A percentile compares a stretch with the other conserved stretches of the same genome.
These are phyloP conservation scores for Perodicticus potto DNA, from an alignment of 2,797 vertebrate genomes.

Conservation along the genomic window DNA sequence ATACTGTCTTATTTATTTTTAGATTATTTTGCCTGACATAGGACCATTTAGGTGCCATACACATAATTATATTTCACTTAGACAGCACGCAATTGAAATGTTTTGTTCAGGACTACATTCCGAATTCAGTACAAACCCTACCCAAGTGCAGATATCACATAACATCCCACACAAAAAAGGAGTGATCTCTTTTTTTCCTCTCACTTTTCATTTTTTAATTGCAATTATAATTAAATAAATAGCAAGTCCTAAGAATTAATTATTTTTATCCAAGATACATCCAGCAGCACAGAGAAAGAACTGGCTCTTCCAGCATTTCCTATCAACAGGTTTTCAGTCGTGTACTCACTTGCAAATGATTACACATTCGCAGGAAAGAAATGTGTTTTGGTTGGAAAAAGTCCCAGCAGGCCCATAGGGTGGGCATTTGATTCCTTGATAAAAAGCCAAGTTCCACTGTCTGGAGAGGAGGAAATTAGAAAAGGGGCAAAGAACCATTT, in stretches of 20 bases:
- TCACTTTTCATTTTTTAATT: constrained; percentile 39
- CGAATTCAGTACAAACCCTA: not conserved
- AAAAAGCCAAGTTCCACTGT: constrained; percentile 78
- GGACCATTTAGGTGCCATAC: not conserved
- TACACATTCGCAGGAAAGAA: constrained; percentile 77
- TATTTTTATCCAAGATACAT: constrained; percentile 2
- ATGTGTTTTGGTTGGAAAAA: constrained; percentile 82
- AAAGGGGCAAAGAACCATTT: constrained; percentile 57
- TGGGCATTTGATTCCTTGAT: constrained; percentile 81
- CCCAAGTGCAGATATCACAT: not conserved
- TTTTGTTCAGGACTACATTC: not conserved
- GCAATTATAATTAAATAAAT: constrained; percentile 64
- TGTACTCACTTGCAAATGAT: constrained; percentile 82
- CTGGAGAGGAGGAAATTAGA: constrained; percentile 71
- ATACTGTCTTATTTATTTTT: not conserved
- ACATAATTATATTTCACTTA: not conserved
- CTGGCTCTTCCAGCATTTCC: constrained; percentile 63
- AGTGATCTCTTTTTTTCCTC: not conserved
- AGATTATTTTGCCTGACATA: not conserved
- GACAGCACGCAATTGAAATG: not conserved
- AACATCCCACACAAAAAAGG: not conserved
- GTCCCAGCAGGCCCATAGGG: constrained; percentile 81
- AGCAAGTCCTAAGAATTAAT: constrained; percentile 38
- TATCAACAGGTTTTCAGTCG: constrained; percentile 61
- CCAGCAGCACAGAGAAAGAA: constrained; percentile 51